phyloP scores from a whole-genome alignment of 2,888 invertebrate species.

The Cryptus armator region DNA sequence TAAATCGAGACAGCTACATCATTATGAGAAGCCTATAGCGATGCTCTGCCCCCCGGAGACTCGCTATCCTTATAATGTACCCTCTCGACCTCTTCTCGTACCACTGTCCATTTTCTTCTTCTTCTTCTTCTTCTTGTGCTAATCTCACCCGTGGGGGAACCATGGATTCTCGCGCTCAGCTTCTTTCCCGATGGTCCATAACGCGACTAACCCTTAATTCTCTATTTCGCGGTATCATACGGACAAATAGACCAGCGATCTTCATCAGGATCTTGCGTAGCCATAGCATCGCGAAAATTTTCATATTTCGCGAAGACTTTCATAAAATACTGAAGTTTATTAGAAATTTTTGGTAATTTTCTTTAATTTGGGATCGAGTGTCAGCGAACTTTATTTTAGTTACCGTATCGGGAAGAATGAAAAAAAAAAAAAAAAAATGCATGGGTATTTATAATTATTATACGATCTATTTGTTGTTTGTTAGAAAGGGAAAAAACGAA shows the following conservation, averaged over 20 bases:
- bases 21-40: constrained; percentile 73
- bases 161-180: constrained; percentile 32
- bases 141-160: constrained; percentile 43
- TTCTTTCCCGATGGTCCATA: constrained; percentile 64
- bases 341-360: no score
- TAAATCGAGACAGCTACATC: constrained; percentile 79
- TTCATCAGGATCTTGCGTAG: neutral
- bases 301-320: no score
- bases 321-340: no score
- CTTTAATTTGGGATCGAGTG: no score
- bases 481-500: no score
- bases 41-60: constrained; percentile 56
- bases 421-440: no score
- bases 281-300: neutral
- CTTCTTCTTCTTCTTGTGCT: constrained; percentile 3
- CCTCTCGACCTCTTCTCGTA: constrained; percentile 50
- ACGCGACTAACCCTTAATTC: constrained; percentile 63
- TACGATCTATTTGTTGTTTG: no score
- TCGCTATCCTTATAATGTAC: constrained; percentile 42
- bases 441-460: no score
- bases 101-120: constrained; percentile 22
- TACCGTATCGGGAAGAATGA: no score
- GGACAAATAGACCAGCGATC: constrained; percentile 30
- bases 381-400: no score
- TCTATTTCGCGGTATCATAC: constrained; percentile 32